These are phyloP conservation scores for Camelus bactrianus DNA, from an alignment of 2,113 vertebrate genomes.

Conservation along the genomic window DNA sequence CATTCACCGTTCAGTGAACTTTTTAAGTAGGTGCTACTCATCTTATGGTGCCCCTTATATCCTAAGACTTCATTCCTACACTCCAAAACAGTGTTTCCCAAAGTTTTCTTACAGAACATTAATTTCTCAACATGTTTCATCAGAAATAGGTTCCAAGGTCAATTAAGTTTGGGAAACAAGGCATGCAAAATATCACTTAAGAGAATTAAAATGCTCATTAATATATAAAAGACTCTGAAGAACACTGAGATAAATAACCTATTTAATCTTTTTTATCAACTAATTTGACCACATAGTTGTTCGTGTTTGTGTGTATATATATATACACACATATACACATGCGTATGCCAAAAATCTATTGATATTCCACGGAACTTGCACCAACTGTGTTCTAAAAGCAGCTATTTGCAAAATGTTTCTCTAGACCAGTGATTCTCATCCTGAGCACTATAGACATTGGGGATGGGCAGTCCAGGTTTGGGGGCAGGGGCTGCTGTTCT, in stretches of 20 bases:
- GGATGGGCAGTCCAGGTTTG: not conserved
- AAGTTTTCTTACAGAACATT: not conserved
- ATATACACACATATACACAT: not conserved
- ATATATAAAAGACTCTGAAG: not conserved
- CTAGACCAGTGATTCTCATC: not conserved
- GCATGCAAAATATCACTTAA: not conserved
- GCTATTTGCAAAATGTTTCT: not conserved
- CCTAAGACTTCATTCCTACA: not conserved
- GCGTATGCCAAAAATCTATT: not conserved
- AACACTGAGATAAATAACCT: not conserved
- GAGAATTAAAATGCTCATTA: not conserved
- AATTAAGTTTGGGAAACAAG: constrained; percentile 40
- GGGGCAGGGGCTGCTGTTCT: accelerated
- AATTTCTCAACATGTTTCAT: not conserved
- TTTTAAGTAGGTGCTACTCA: not conserved
- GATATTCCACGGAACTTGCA: not conserved
- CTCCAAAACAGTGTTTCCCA: not conserved
- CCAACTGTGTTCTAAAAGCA: not conserved
- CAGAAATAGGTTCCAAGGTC: not conserved
- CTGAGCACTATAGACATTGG: not conserved
- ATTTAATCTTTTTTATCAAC: not conserved
- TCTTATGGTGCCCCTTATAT: not conserved
- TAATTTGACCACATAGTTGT: not conserved
- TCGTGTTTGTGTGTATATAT: not conserved
- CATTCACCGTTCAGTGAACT: not conserved